Percentiles rank a stretch among this genome's conserved stretches.
Evolutionary conservation across 2,888 invertebrate genomes (phyloP).

Genomic region (Cactoblastis cactorum): DNA sequence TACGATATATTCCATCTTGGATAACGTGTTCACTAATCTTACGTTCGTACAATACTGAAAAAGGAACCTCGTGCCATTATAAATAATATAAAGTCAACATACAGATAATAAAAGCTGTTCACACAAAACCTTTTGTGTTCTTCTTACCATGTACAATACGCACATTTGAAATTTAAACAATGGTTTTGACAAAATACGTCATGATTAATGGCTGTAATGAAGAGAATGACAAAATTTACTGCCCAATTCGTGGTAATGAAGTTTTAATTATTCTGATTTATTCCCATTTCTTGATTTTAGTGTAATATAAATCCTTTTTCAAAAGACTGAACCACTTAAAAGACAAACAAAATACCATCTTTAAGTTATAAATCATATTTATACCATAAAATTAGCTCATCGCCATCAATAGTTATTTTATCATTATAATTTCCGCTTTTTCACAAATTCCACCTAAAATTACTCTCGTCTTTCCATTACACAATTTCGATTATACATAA

Average conservation of each 20-base stretch:
- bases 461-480: no score
- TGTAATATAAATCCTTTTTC: no score
- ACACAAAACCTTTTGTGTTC: slow-evolving; percentile 41
- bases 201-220: background rate
- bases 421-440: no score
- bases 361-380: no score
- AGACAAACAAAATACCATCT: no score
- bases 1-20: slow-evolving; percentile 33
- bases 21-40: slow-evolving; percentile 36
- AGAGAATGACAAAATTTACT: background rate
- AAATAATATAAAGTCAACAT: slow-evolving; percentile 37
- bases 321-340: no score
- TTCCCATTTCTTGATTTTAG: background rate
- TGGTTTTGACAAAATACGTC: slow-evolving; percentile 21
- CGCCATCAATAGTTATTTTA: no score
- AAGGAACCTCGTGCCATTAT: slow-evolving; percentile 33
- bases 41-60: slow-evolving; percentile 39
- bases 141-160: slow-evolving; percentile 23
- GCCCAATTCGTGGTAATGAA: background rate
- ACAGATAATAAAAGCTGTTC: slow-evolving; percentile 42
- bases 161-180: slow-evolving; percentile 20
- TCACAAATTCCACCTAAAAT: no score
- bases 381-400: no score
- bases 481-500: no score
- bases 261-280: background rate